These are phyloP conservation scores for Smutsia temminckii DNA, from an alignment of 2,797 vertebrate species.

Conservation along the genomic window DNA sequence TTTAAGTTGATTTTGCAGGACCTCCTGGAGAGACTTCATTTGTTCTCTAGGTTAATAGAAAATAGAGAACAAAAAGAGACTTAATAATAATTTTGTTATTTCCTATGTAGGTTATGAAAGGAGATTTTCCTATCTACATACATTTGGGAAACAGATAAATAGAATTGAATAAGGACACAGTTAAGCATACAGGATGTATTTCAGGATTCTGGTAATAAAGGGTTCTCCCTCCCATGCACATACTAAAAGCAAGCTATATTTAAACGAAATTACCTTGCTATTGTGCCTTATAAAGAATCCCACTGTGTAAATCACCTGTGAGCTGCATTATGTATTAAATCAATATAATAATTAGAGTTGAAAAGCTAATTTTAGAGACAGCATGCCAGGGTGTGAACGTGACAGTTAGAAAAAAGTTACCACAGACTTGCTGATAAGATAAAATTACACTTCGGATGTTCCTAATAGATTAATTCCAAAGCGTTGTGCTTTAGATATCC, in stretches of 20 bases:
- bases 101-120: conserved; percentile 55
- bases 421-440: not conserved
- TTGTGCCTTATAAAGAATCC: conserved; percentile 43
- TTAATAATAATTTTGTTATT: conserved; percentile 71
- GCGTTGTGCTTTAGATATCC: not conserved
- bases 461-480: not conserved
- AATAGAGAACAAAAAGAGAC: conserved; percentile 80
- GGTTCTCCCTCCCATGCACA: not conserved
- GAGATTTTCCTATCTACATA: conserved; percentile 1
- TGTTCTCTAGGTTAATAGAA: conserved; percentile 91
- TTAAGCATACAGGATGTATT: not conserved
- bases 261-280: conserved; percentile 42
- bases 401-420: not conserved
- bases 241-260: conserved; percentile 35
- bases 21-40: conserved; percentile 97
- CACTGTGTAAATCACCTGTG: conserved; percentile 66
- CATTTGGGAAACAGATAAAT: conserved; percentile 47
- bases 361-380: conserved; percentile 56
- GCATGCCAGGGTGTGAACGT: accelerated
- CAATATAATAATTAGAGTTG: conserved; percentile 52
- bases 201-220: conserved; percentile 57
- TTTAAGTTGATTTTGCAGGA: no score
- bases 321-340: conserved; percentile 42
- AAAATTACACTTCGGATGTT: not conserved
- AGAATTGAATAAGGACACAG: conserved; percentile 51